Conservation (phyloP, 1,140 invertebrate species). For the Chlorops oryzae region DNA sequence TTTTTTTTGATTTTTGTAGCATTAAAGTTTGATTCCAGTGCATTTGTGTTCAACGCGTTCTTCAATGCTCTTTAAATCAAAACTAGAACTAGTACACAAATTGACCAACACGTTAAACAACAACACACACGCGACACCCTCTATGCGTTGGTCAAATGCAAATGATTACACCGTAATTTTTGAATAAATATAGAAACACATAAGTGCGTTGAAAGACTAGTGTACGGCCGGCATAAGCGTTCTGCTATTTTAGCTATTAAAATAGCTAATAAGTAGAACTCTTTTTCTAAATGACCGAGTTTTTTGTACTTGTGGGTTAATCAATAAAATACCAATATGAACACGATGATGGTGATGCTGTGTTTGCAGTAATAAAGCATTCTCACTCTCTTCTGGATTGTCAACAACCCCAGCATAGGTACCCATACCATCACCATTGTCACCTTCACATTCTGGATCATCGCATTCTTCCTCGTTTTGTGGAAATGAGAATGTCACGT, state of each 20-base stretch:
- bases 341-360: slow-evolving; percentile 48
- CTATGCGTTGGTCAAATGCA: not conserved
- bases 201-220: not conserved
- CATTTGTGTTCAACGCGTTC: too few species aligned
- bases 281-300: too few species aligned
- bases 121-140: too few species aligned
- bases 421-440: slow-evolving; percentile 39
- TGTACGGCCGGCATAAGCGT: too few species aligned
- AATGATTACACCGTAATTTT: slow-evolving; percentile 1
- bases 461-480: slow-evolving; percentile 63
- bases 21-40: too few species aligned
- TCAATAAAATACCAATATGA: slow-evolving; percentile 49
- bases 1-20: too few species aligned
- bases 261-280: too few species aligned
- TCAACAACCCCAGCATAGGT: slow-evolving; percentile 43
- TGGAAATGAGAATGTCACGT: slow-evolving; percentile 81
- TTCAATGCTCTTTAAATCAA: too few species aligned
- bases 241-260: too few species aligned
- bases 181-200: not conserved
- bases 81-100: too few species aligned
- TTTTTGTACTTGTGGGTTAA: slow-evolving; percentile 30
- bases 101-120: too few species aligned
- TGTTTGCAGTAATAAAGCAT: slow-evolving; percentile 49
- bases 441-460: slow-evolving; percentile 43
- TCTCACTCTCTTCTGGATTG: slow-evolving; percentile 48